Evolutionary conservation across 1,140 invertebrate genomes (phyloP), one percentile per base, ranked within the genome.

Genomic region (Eciton burchellii): DNA sequence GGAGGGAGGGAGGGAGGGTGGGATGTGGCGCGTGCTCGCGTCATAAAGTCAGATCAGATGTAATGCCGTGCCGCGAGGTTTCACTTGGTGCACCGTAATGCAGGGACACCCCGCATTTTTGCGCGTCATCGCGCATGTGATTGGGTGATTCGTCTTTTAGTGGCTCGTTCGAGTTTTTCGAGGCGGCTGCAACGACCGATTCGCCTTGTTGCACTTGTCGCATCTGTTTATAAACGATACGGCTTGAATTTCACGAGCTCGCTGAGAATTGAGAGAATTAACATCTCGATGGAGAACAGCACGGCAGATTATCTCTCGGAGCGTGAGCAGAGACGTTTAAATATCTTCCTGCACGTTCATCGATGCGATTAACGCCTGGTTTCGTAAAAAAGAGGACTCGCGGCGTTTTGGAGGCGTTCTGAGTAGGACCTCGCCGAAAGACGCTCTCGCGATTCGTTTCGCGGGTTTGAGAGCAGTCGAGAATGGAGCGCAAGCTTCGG

Each of bases 21-120:
- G 16, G 26, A 45, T 54, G 41, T 9, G 24, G 43, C 26, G 8
- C 21, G 12, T 24, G 45, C 52, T 21, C 1, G 24, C 29, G 49
- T 19, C 21, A 19, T 68, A 79, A 79, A 79, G 35, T 12, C 56
- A 68, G 56, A 79, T 79, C 74, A 79, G 68, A 68, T 16, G 8
- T 26, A 68, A 79, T 57, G 57, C 12, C 60, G 68, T 79, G 56
- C n/a, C 19, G 68, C 9, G 74, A 56, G 66, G 68, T 79, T 79
- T 79, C 24, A 68, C 9, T 45, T 35, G 24, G 11, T 16, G 21
- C 24, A 29, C 56, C 63, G 49, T 56, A 77, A 66, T 68, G n/a
- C 68, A 16, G 19, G n/a, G n/a, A n/a, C n/a, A n/a, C 16, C 14
- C 59, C 16, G 1, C n/a, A 76, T 16, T 3, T 77, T 66, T 54